A percentile compares a stretch with the other conserved stretches of the same genome.
phyloP scores from a whole-genome alignment of 2,888 invertebrate genomes.

The Dioctria linearis region DNA sequence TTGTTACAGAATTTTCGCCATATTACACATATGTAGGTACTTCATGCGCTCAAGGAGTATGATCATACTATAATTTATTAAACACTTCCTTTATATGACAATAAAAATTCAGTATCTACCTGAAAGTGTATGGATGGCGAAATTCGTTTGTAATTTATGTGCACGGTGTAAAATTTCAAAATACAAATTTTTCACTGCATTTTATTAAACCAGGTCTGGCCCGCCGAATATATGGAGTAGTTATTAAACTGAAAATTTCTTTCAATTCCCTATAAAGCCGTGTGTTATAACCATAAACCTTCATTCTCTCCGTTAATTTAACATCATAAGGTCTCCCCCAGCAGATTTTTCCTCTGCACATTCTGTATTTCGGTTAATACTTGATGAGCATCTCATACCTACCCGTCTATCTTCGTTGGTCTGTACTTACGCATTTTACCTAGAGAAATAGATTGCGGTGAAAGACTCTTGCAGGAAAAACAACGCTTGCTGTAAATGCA shows the following conservation, averaged over 20 bases:
- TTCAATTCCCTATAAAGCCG: constrained; percentile 40
- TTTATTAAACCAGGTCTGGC: background rate
- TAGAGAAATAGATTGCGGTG: constrained; percentile 49
- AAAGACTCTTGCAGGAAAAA: constrained; percentile 44
- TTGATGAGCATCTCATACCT: constrained; percentile 43
- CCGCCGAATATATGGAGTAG: background rate
- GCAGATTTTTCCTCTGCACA: constrained; percentile 48
- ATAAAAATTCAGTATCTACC: too few relatives aligned
- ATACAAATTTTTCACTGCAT: background rate
- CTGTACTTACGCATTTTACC: constrained; percentile 49
- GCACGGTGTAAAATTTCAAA: too few relatives aligned
- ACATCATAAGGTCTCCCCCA: constrained; percentile 1
- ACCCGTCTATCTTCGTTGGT: background rate
- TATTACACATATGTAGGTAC: too few relatives aligned
- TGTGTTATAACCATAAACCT: constrained; percentile 41
- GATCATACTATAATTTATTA: too few relatives aligned
- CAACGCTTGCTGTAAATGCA: constrained; percentile 36
- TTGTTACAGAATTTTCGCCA: too few relatives aligned
- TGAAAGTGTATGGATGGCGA: too few relatives aligned
- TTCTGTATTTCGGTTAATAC: constrained; percentile 51
- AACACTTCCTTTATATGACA: too few relatives aligned
- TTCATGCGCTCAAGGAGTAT: too few relatives aligned
- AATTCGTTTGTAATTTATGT: too few relatives aligned
- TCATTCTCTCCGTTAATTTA: constrained; percentile 48
- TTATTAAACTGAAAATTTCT: constrained; percentile 19